These are phyloP conservation scores for Ailuropoda melanoleuca DNA, from an alignment of 2,113 vertebrate species.

Conservation along the genomic window DNA sequence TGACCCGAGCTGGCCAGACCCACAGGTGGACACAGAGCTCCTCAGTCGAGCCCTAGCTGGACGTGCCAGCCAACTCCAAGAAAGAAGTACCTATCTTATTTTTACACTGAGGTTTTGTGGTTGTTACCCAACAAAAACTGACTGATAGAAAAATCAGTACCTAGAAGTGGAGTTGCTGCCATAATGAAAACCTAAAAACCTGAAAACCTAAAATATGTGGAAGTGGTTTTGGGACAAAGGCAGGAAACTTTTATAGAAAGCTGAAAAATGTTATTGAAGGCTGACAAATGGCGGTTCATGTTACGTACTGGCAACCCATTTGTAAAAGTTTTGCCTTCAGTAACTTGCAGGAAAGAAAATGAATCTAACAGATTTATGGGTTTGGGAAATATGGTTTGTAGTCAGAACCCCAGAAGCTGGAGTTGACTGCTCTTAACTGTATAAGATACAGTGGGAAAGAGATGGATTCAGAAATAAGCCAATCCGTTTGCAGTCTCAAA, in stretches of 20 bases:
- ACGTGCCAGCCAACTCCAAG: not conserved
- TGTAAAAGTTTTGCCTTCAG: not conserved
- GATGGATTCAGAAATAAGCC: not conserved
- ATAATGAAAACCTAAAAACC: not conserved
- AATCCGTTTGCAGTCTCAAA: not conserved
- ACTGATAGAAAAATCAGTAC: not conserved
- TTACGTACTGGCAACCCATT: not conserved
- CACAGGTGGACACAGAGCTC: too few relatives aligned
- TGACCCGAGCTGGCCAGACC: not conserved
- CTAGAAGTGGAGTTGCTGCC: not conserved
- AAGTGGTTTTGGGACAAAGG: not conserved
- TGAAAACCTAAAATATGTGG: not conserved
- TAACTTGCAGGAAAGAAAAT: not conserved
- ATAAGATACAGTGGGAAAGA: not conserved
- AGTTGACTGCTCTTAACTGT: not conserved
- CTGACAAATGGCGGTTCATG: not conserved
- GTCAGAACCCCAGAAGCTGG: not conserved
- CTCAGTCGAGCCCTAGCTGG: too few relatives aligned
- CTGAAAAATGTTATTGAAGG: not conserved
- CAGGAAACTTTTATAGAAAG: not conserved
- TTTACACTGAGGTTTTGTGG: not conserved
- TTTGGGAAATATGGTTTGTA: not conserved
- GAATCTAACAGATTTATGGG: not conserved
- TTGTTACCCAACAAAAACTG: not conserved
- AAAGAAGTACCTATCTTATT: not conserved